Evolutionary conservation across 2,797 vertebrate species (phyloP), one percentile per base, ranked within the genome.

Genomic region (Lepilemur ruficaudatus): DNA sequence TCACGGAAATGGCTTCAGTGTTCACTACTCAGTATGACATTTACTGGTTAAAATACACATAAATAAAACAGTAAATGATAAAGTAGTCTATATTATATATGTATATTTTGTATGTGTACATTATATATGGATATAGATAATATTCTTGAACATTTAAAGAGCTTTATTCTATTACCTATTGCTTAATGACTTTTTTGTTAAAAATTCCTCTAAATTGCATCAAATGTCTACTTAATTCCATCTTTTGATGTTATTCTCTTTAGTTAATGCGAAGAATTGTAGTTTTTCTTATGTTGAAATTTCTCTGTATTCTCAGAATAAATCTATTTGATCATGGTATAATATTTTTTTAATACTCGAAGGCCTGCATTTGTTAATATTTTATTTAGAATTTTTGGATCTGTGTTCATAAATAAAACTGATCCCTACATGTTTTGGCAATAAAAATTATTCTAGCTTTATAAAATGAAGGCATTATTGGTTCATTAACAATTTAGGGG

Each of bases 271-370:
- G 41, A 73, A 93, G 11, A 80, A 93, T 55, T 73, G 14, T n/a
- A 91, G 20, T 28, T 41, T 87, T 95, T 5, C 48, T 75, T 61
- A 30, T 75, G 38, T 79, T 96, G 57, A 96, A 80, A 94, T 70
- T 52, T 85, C 43, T 91, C 20, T 73, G 14, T 5, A 14, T 81
- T 75, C 59, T 89, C 80, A 81, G 82, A 86, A 91, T 82, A 87
- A 95, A 89, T 92, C 41, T 50, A 57, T 67, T 50, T 70, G 32
- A 61, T 91, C 46, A 84, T 79, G 23, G 10, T 43, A 1, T 46
- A 65, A n/a, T 30, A 55, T 48, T 91, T 30, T 78, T 86, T 75
- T 50, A 81, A 57, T 52, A 59, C 23, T 75, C 43, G 52, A 94
- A 61, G 69, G 32, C 75, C 48, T 65, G 9, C 72, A 59, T 75